These are phyloP conservation scores for Pseudomugil gertrudae DNA, from an alignment of 2,797 vertebrate species.

Conservation along the genomic window DNA sequence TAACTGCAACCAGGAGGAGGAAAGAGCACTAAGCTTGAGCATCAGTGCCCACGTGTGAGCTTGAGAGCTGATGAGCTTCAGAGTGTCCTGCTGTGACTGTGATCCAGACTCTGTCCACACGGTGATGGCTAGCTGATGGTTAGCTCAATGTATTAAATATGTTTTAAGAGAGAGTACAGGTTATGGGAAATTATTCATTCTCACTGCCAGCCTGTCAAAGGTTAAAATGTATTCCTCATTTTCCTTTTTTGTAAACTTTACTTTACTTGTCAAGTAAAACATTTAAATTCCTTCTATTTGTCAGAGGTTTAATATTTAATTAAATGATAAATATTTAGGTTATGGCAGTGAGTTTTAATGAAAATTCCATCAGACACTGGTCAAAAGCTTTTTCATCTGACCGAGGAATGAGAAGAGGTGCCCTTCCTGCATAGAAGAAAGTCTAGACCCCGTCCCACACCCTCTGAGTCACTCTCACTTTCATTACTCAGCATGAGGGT, in stretches of 20 bases:
- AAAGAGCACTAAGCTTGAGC: conserved; percentile 55
- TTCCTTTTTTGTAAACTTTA: background rate
- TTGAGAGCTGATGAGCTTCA: conserved; percentile 47
- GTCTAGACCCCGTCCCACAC: conserved; percentile 15
- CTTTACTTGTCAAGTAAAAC: background rate
- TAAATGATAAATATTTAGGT: background rate
- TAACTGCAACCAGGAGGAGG: conserved; percentile 43
- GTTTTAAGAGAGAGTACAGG: conserved; percentile 9
- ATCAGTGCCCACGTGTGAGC: conserved; percentile 64
- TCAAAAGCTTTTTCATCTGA: background rate
- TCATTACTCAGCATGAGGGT: conserved; percentile 48
- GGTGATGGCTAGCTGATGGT: conserved; percentile 6
- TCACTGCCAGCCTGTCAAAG: background rate
- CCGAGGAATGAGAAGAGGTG: conserved; percentile 11
- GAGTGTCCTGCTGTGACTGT: conserved; percentile 44
- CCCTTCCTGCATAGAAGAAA: conserved; percentile 38
- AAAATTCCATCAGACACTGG: conserved; percentile 12
- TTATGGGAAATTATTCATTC: conserved; percentile 2
- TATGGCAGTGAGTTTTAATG: background rate
- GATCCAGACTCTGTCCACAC: conserved; percentile 32
- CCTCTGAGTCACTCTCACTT: conserved; percentile 46
- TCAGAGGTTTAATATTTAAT: conserved; percentile 15
- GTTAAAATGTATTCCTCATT: background rate
- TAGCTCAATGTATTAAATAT: conserved; percentile 11
- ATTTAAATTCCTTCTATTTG: background rate